Evolutionary conservation across 2,113 vertebrate genomes (phyloP), one percentile per base, ranked within the genome.

Genomic region (Pterophyllum scalare): DNA sequence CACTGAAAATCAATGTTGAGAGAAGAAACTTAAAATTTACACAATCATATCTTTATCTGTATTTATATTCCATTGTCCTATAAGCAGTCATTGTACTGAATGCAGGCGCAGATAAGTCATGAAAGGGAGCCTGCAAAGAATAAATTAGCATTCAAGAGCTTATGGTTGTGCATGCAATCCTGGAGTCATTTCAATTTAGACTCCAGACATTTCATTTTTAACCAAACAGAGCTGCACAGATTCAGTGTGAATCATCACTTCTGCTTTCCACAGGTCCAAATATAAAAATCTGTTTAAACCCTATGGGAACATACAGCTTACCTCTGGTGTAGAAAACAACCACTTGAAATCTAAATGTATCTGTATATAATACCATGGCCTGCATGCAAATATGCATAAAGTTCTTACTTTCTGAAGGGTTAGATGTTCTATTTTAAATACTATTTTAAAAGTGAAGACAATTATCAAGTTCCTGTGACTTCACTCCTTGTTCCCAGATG

Each of bases 71-170:
- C 85, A 46, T 79, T 75, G 56, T 81, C 64, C 67, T 57, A 75
- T 49, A 85, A 89, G 74, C 54, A 56, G 77, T 74, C 82, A 79
- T n/a, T 80, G 52, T 75, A 65, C 46, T 77, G 85, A 62, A 65
- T 46, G 77, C 49, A 82, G 80, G 60, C 58, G 75, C 35, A 79
- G 62, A 86, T 81, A 83, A 83, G 65, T 85, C 38, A 79, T 78
- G 59, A 91, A 83, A 88, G 60, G 78, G n/a, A 85, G 38, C 35
- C 67, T 43, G 43, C 67, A 78, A 70, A 64, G 75, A 75, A 81
- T 62, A 88, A 88, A 90, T 92, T 82, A 92, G 60, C 86, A 91
- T 92, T 92, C 90, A 90, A 80, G 67, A 77, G 88, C 77, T 80
- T 75, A 60, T 59, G 77, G 80, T 87, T 87, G 77, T 82, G 79